Evolutionary conservation across 2,113 vertebrate genomes (phyloP).

Genomic region (Mastomys coucha): DNA sequence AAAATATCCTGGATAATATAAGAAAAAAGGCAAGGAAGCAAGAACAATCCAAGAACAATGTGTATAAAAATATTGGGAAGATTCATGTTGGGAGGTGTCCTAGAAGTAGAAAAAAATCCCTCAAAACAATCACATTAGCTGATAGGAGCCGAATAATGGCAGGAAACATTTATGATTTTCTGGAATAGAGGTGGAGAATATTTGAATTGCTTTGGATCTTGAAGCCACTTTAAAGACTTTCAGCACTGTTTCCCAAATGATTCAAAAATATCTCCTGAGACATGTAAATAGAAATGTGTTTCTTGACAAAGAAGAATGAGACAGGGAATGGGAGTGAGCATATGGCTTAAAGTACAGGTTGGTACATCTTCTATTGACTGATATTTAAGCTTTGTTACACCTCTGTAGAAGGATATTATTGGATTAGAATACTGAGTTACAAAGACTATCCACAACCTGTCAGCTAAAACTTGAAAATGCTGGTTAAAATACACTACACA

Average conservation of each 20-base stretch:
- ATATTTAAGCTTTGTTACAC: neutral
- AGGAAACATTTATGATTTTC: rapidly evolving
- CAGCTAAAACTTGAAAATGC: neutral
- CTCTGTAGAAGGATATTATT: neutral
- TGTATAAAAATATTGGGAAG: neutral
- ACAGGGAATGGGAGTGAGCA: neutral
- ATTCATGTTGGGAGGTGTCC: neutral
- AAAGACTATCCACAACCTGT: neutral
- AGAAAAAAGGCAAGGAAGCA: neutral
- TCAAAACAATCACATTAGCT: neutral
- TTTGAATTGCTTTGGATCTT: neutral
- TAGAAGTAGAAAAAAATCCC: too few species aligned
- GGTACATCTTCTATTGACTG: neutral
- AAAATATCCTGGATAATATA: neutral
- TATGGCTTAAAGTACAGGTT: neutral
- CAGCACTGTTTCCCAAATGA: neutral
- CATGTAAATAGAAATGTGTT: neutral
- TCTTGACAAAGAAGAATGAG: too few species aligned
- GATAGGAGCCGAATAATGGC: neutral
- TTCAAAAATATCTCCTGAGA: neutral
- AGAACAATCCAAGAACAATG: too few species aligned
- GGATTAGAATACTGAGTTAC: neutral
- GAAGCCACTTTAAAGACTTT: neutral
- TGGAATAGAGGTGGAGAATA: neutral
- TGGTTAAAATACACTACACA: rapidly evolving